Base-by-base conservation (phyloP, 2,113 vertebrate genomes). In the Regulus satrapa region DNA sequence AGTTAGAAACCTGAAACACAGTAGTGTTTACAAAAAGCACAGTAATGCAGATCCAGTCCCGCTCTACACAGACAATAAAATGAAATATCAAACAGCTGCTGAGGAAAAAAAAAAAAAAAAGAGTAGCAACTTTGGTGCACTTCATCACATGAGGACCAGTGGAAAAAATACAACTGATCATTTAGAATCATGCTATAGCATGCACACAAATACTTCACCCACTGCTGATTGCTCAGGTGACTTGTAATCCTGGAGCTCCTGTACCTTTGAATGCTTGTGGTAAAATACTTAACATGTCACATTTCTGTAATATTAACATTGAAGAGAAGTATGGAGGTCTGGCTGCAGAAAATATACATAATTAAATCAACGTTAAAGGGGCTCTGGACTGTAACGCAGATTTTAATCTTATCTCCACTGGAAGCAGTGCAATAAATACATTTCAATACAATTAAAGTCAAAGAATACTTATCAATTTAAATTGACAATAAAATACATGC, bases 141-240 rank as follows among this genome's bases (percentile, higher is more conserved):
- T 63, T 84, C 54, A 72, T 40, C 59, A 24, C 26, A 72, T 16
- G 8, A 32, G 3, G 11, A 75, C 6, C 36, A 68, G 4, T 16
- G 29, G 28, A 8, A 45, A 67, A 73, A 75, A 17, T 7, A 24
- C 6, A 17, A 45, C 10, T 59, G 20, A 11, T 29, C 26, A 41
- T 16, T 68, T 29, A 18, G 36, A n/a, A 17, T n/a, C n/a, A 29
- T 21, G 48, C n/a, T 7, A 18, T 2, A 61, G 12, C 43, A 46
- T 0, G 0, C 18, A 74, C 38, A 46, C 18, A 43, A 8, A 20
- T 15, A 31, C 9, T 2, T 2, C 10, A 91, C 3, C 12, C 31
- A 25, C 40, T 63, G 45, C 15, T 34, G 1, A 55, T 61, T 67
- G 10, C 28, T 74, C 41, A 46, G n/a, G 20, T 2, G 4, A 72